Percentiles rank a stretch among this genome's conserved stretches.
These are phyloP conservation scores for Cydia amplana DNA, from an alignment of 1,140 invertebrate species.

Conservation along the genomic window DNA sequence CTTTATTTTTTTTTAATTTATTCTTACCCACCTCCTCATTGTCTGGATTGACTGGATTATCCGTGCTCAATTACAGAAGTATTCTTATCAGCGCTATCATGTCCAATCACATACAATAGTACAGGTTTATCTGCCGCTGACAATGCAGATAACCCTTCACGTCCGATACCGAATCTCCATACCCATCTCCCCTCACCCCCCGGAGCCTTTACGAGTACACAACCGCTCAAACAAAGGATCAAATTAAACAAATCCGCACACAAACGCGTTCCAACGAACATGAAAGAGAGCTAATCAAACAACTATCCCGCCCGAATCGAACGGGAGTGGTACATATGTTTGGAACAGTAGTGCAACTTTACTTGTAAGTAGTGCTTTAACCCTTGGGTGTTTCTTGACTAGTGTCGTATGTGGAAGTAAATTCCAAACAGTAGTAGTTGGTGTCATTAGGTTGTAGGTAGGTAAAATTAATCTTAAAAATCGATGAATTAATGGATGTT, in stretches of 20 bases:
- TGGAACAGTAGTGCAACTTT: slow-evolving; percentile 5
- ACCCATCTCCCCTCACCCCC: slow-evolving; percentile 56
- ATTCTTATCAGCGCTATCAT: slow-evolving; percentile 8
- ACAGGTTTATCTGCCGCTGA: slow-evolving; percentile 63
- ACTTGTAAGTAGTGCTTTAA: too few species aligned
- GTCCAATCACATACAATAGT: slow-evolving; percentile 29
- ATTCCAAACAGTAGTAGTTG: too few species aligned
- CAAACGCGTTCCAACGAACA: slow-evolving; percentile 70
- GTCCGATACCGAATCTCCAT: slow-evolving; percentile 61
- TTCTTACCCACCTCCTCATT: too few species aligned
- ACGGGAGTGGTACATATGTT: neutral
- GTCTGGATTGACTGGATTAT: neutral
- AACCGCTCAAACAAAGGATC: slow-evolving; percentile 74
- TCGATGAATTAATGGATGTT: too few species aligned
- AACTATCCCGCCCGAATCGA: slow-evolving; percentile 52
- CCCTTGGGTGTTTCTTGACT: too few species aligned
- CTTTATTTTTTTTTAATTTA: too few species aligned
- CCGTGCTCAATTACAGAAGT: neutral
- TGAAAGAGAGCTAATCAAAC: slow-evolving; percentile 78
- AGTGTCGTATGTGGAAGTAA: too few species aligned
- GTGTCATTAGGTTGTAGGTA: too few species aligned
- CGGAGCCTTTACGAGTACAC: slow-evolving; percentile 67
- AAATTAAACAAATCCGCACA: slow-evolving; percentile 77
- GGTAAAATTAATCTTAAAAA: too few species aligned
- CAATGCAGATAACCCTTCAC: slow-evolving; percentile 62